Base-by-base conservation (phyloP, 2,113 vertebrate species). In the Centropristis striata region DNA sequence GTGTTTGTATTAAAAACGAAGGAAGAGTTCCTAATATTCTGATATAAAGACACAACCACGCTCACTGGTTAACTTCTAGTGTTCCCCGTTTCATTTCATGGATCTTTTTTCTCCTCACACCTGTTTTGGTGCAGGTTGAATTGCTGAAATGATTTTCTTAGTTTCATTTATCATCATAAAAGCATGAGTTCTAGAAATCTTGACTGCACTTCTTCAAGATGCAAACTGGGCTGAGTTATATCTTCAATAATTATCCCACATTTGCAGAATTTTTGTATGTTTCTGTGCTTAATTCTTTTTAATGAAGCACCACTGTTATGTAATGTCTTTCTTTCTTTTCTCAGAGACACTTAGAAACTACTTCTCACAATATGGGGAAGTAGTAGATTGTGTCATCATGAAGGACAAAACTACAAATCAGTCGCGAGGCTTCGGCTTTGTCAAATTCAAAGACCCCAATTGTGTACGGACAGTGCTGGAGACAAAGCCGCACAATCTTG, bases 351-450 rank as follows among this genome's bases (percentile, higher is more conserved):
- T 99, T 80, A 96, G 97, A 88, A 97, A 96, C 94, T 99, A 99
- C 94, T 99, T 99, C 91, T 99, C 97, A 79, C 98, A 99, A 59
- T 99, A 99, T 94, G 98, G 98, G 76, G 98, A 99, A 91, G 98
- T 99, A 11, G 98, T 99, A 75, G 98, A 99, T 94, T 99, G 98
- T 91, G 98, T 99, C 88, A 99, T 99, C 92, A 99, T 99, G 98
- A 99, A 99, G 95, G 98, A 99, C 92, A 99, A 99, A 95, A 98
- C 97, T 41, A 99, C 98, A 93, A 99, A 99, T 95, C 98, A 99
- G 89, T 99, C 98, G 54, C 96, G 98, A 93, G 98, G 98, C 72
- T 99, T 99, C 91, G 98, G 98, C 87, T 99, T 99, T 95, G 98
- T 99, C 89, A 99, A 99, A 93, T 99, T 99, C 88, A 99, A 99